These are phyloP conservation scores for Balaeniceps rex DNA, from an alignment of 2,113 vertebrate genomes.

Conservation along the genomic window DNA sequence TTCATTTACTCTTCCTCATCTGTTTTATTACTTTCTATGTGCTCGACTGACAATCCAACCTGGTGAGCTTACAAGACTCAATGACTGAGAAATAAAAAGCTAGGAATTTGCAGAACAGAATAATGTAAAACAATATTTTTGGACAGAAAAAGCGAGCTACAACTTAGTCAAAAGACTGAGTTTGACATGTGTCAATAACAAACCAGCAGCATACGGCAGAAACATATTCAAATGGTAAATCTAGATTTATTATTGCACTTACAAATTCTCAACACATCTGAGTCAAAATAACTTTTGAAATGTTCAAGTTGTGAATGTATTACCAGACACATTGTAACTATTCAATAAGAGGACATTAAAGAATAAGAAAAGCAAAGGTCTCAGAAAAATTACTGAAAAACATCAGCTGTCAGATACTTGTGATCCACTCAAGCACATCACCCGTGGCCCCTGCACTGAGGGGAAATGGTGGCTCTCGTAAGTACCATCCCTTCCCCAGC, in stretches of 20 bases:
- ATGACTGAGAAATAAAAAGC: background rate
- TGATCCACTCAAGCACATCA: background rate
- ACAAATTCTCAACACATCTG: background rate
- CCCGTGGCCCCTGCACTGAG: background rate
- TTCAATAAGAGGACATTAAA: background rate
- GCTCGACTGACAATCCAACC: background rate
- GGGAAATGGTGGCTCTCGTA: background rate
- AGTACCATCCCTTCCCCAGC: background rate
- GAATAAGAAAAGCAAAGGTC: background rate
- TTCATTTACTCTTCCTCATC: background rate
- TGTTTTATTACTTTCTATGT: background rate
- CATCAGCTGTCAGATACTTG: background rate
- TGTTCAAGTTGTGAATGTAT: background rate
- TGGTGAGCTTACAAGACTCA: background rate
- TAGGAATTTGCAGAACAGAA: background rate
- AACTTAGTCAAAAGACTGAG: background rate
- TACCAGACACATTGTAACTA: background rate
- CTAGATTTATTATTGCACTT: background rate
- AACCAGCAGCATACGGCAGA: background rate
- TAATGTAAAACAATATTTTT: background rate
- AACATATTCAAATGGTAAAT: background rate
- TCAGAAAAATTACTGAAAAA: background rate
- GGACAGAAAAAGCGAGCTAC: background rate
- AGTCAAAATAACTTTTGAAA: background rate
- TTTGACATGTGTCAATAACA: background rate